These are phyloP conservation scores for Sciaenops ocellatus DNA, from an alignment of 2,797 vertebrate genomes.

Conservation along the genomic window DNA sequence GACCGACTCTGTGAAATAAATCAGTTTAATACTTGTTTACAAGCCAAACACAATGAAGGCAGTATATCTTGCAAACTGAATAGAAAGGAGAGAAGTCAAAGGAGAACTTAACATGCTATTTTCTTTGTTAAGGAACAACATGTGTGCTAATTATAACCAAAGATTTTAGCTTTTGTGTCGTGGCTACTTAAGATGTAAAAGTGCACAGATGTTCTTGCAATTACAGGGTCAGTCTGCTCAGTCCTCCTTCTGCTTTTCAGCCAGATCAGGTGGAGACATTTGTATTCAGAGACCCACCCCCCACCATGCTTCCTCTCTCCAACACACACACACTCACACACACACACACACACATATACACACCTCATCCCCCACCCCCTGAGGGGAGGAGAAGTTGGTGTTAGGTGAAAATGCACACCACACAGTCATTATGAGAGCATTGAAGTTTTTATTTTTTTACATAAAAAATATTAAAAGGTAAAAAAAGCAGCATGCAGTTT, in stretches of 20 bases:
- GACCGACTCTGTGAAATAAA: constrained; percentile 44
- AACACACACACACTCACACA: constrained; percentile 31
- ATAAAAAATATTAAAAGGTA: constrained; percentile 47
- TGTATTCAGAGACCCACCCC: constrained; percentile 64
- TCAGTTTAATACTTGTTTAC: constrained; percentile 57
- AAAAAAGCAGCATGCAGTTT: constrained; percentile 67
- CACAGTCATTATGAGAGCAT: constrained; percentile 45
- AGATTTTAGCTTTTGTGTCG: constrained; percentile 70
- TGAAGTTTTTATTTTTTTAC: constrained; percentile 73
- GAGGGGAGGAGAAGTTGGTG: constrained; percentile 13
- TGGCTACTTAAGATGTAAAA: constrained; percentile 79
- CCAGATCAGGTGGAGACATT: constrained; percentile 84
- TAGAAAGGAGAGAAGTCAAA: constrained; percentile 42
- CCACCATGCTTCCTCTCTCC: neutral
- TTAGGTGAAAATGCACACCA: constrained; percentile 57
- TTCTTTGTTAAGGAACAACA: constrained; percentile 68
- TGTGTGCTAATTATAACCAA: constrained; percentile 72
- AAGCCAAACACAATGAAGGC: constrained; percentile 47
- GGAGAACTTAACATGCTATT: constrained; percentile 50
- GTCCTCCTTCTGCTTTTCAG: constrained; percentile 68
- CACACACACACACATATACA: constrained; percentile 16
- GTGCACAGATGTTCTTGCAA: constrained; percentile 86
- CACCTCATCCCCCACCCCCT: constrained; percentile 43
- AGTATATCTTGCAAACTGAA: constrained; percentile 55
- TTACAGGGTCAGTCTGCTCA: constrained; percentile 73